Conservation (phyloP, 1,140 invertebrate species). For the Caenorhabditis latens region DNA sequence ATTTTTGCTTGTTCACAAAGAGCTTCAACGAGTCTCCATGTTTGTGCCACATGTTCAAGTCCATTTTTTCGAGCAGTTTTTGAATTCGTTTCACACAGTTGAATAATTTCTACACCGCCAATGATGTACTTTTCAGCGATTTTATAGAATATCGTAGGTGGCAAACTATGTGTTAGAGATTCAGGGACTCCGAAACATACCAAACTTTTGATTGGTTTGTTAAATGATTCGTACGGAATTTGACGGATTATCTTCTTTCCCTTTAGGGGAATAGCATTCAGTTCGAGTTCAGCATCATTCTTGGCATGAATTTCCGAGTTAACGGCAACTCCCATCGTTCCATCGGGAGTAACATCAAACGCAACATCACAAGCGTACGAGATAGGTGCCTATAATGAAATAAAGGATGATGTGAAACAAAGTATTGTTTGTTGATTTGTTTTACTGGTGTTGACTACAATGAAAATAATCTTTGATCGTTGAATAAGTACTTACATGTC, state of each 20-base stretch:
- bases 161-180: constrained; percentile 26
- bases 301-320: constrained; percentile 46
- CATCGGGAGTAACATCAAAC: constrained; percentile 55
- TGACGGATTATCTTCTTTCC: neutral
- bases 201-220: constrained; percentile 19
- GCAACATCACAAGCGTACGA: constrained; percentile 48
- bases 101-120: constrained; percentile 8
- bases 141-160: constrained; percentile 10
- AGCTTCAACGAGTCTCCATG: constrained; percentile 43
- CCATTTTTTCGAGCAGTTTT: constrained; percentile 7
- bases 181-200: constrained; percentile 18
- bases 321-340: constrained; percentile 34
- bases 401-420: neutral
- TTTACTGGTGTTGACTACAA: neutral
- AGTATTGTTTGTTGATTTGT: too few species aligned
- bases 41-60: constrained; percentile 12
- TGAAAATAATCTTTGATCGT: neutral
- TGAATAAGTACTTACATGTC: constrained; percentile 2
- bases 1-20: constrained; percentile 28
- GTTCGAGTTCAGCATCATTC: constrained; percentile 30
- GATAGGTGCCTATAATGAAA: neutral
- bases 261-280: too few species aligned
- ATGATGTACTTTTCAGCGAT: constrained; percentile 18
- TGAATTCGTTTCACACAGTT: constrained; percentile 44
- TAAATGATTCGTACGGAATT: constrained; percentile 45